Conservation (phyloP, 1,140 invertebrate genomes). For the Thaumatotibia leucotreta region DNA sequence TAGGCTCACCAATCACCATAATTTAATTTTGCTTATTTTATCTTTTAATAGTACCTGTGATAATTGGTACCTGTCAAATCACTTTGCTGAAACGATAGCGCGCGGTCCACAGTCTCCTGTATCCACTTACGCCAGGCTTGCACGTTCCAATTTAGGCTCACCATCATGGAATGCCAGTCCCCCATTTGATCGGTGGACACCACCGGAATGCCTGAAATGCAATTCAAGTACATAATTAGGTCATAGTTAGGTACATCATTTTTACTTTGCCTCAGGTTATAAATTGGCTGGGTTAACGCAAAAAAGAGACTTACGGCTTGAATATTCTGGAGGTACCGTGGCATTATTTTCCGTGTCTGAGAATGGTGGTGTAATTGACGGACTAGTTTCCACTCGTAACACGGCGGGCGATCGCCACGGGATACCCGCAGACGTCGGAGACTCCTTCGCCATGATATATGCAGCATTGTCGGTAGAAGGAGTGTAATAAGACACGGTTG, state of each 20-base stretch:
- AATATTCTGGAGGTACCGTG: neutral
- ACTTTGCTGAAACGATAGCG: conserved; percentile 21
- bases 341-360: neutral
- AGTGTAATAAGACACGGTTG: neutral
- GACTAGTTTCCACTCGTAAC: neutral
- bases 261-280: too few species aligned
- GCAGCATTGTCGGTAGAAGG: neutral
- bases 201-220: conserved; percentile 41
- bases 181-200: conserved; percentile 58
- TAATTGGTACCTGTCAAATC: neutral
- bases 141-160: conserved; percentile 63
- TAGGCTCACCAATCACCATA: too few species aligned
- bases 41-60: too few species aligned
- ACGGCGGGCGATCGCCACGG: neutral
- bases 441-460: neutral
- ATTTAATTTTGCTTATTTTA: too few species aligned
- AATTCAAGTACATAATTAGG: neutral
- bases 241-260: too few species aligned
- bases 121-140: conserved; percentile 64
- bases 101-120: conserved; percentile 50
- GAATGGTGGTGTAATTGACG: neutral
- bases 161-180: conserved; percentile 64
- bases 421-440: neutral
- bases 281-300: too few species aligned
- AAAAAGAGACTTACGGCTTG: neutral